Evolutionary conservation across 2,113 vertebrate genomes (phyloP).

Genomic region (Phoxinus phoxinus): DNA sequence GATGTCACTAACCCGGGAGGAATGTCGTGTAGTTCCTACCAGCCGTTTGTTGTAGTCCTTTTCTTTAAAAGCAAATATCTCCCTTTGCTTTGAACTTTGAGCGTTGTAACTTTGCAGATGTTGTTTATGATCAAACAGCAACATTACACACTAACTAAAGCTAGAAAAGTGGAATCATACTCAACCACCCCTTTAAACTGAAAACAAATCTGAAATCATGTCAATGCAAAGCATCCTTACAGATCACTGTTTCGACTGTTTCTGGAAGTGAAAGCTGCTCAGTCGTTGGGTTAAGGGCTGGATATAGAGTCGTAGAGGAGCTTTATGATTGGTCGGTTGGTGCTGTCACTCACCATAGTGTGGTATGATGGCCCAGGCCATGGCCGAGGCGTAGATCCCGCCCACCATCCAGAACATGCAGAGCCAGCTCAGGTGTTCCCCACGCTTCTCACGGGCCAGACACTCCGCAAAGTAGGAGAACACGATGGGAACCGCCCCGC

Average conservation of each 20-base stretch:
- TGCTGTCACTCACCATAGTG: constrained; percentile 89
- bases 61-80: too few relatives aligned
- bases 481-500: constrained; percentile 90
- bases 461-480: constrained; percentile 97
- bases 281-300: too few relatives aligned
- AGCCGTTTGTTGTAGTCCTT: too few relatives aligned
- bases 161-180: too few relatives aligned
- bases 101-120: too few relatives aligned
- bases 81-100: too few relatives aligned
- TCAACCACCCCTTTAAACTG: too few relatives aligned
- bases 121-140: too few relatives aligned
- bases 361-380: constrained; percentile 99
- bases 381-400: constrained; percentile 95
- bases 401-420: constrained; percentile 99
- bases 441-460: constrained; percentile 93
- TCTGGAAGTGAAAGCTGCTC: too few relatives aligned
- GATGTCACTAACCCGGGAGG: too few relatives aligned
- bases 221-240: not conserved
- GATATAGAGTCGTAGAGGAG: not conserved
- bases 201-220: not conserved
- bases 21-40: too few relatives aligned
- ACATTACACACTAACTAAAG: too few relatives aligned
- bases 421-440: constrained; percentile 97
- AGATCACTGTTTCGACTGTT: not conserved
- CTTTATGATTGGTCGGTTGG: constrained; percentile 2